These are phyloP conservation scores for Ptychoptera contaminata DNA, from an alignment of 2,888 invertebrate genomes.

Conservation along the genomic window DNA sequence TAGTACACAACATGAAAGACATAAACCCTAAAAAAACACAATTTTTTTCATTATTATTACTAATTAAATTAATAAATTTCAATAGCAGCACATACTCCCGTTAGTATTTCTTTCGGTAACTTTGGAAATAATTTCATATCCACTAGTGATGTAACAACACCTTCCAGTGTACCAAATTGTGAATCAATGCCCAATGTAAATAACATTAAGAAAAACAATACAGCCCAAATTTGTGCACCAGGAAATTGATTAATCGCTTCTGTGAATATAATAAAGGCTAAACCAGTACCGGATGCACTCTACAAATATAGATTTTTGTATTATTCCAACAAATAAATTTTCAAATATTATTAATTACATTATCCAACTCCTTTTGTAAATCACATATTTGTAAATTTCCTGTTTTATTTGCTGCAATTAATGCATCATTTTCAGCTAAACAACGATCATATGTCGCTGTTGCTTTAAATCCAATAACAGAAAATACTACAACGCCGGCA, in stretches of 20 bases:
- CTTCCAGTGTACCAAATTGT: conserved; percentile 90
- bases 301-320: conserved; percentile 31
- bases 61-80: background rate
- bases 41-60: background rate
- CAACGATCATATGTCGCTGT: conserved; percentile 30
- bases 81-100: conserved; percentile 40
- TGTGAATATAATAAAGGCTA: conserved; percentile 94
- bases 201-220: conserved; percentile 92
- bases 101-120: conserved; percentile 73
- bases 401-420: conserved; percentile 42
- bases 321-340: background rate
- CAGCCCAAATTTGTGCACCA: conserved; percentile 89
- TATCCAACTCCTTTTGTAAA: conserved; percentile 71
- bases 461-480: conserved; percentile 80
- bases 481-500: conserved; percentile 90
- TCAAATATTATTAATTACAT: conserved; percentile 40
- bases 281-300: conserved; percentile 91
- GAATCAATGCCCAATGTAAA: conserved; percentile 94
- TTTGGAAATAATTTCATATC: conserved; percentile 91
- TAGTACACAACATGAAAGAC: conserved; percentile 63
- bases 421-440: conserved; percentile 30
- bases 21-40: conserved; percentile 34
- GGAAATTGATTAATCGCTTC: conserved; percentile 97
- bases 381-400: conserved; percentile 60
- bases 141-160: conserved; percentile 87